Percentiles rank a stretch among this genome's conserved stretches.
phyloP scores from a whole-genome alignment of 2,888 invertebrate genomes.

The Idaea dimidiata region DNA sequence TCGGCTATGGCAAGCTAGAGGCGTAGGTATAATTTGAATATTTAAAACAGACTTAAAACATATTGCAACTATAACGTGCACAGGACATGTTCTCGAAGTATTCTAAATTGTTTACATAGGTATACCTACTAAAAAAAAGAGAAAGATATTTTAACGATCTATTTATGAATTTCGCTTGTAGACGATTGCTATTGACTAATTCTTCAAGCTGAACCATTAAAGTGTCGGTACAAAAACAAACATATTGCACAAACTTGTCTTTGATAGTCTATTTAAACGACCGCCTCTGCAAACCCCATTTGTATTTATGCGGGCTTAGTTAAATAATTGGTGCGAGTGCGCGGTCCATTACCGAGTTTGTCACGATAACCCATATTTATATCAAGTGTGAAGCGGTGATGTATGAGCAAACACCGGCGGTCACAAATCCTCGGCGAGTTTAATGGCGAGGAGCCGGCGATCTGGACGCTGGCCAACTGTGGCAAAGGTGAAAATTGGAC shows the following conservation, averaged over 20 bases:
- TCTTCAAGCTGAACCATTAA: neutral
- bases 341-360: constrained; percentile 17
- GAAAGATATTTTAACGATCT: neutral
- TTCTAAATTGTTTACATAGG: too few relatives aligned
- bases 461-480: constrained; percentile 48
- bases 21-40: too few relatives aligned
- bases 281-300: constrained; percentile 10
- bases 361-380: constrained; percentile 18
- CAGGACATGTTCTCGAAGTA: too few relatives aligned
- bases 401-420: constrained; percentile 16
- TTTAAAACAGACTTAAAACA: too few relatives aligned
- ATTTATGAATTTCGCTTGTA: neutral
- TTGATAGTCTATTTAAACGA: constrained; percentile 4
- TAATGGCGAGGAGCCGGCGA: constrained; percentile 28
- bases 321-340: constrained; percentile 10
- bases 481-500: constrained; percentile 41
- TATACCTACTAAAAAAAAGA: too few relatives aligned
- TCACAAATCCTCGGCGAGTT: constrained; percentile 24
- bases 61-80: too few relatives aligned
- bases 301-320: constrained; percentile 14
- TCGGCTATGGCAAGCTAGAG: too few relatives aligned
- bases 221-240: constrained; percentile 7
- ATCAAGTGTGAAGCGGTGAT: constrained; percentile 15
- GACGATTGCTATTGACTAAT: neutral
- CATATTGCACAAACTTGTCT: constrained; percentile 5